A percentile compares a stretch with the other conserved stretches of the same genome.
These are phyloP conservation scores for Guaruba guarouba DNA, from an alignment of 2,113 vertebrate genomes.

Conservation along the genomic window DNA sequence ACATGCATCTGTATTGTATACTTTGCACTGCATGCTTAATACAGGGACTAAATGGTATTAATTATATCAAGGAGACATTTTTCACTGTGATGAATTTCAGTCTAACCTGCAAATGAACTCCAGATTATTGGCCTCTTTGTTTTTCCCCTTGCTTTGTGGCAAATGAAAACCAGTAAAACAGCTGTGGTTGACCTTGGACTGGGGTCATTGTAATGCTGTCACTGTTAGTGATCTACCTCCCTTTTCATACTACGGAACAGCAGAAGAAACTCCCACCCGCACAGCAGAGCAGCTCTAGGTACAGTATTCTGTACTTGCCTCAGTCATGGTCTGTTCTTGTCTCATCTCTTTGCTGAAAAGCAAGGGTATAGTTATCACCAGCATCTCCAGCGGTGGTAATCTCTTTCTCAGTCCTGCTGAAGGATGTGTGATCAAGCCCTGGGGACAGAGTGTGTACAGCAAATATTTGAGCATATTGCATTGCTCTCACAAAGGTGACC, in stretches of 20 bases:
- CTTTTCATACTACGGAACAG: background rate
- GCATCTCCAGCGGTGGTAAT: rapidly evolving
- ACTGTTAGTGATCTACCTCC: background rate
- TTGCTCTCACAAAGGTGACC: background rate
- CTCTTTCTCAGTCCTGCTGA: background rate
- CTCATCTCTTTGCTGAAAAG: background rate
- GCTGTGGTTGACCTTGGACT: background rate
- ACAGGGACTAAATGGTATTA: background rate
- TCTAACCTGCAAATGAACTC: background rate
- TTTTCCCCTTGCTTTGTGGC: background rate
- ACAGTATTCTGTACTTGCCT: rapidly evolving
- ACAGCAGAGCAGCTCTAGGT: background rate
- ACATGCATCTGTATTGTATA: background rate
- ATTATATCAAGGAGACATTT: background rate
- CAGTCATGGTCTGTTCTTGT: background rate
- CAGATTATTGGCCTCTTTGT: background rate
- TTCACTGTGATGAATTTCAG: background rate
- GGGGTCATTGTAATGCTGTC: background rate
- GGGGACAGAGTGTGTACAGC: background rate
- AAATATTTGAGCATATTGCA: background rate
- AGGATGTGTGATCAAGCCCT: background rate
- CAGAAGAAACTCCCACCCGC: background rate
- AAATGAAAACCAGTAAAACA: background rate
- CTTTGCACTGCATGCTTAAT: background rate
- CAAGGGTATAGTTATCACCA: background rate